A percentile compares a stretch with the other conserved stretches of the same genome.
Evolutionary conservation across 1,140 invertebrate genomes (phyloP).

Genomic region (Dinoponera quadriceps): DNA sequence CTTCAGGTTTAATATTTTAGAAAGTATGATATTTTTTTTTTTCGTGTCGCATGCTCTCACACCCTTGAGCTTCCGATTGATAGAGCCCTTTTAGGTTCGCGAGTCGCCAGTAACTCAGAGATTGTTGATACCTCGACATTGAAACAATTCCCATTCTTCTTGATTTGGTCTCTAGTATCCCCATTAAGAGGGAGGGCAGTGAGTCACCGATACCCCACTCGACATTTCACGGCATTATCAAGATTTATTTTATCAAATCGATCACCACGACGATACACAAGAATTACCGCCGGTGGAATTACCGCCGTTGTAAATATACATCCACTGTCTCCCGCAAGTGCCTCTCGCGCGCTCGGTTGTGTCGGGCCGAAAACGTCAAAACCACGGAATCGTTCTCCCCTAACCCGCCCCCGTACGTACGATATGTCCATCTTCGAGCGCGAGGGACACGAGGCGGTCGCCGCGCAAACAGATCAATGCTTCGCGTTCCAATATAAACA

Average conservation of each 20-base stretch:
- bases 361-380: constrained; percentile 17
- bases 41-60: not conserved
- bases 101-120: constrained; percentile 3
- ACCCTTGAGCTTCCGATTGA: not conserved
- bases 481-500: constrained; percentile 86
- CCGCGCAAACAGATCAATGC: constrained; percentile 86
- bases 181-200: constrained; percentile 46
- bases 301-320: not conserved
- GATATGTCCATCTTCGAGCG: constrained; percentile 74
- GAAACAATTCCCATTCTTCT: constrained; percentile 43
- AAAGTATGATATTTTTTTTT: not conserved
- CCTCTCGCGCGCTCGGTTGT: not conserved
- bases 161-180: constrained; percentile 39
- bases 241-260: constrained; percentile 46
- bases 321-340: not conserved
- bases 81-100: constrained; percentile 6
- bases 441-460: constrained; percentile 67
- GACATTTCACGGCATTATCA: constrained; percentile 27
- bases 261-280: constrained; percentile 5
- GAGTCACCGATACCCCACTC: constrained; percentile 36
- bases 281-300: not conserved
- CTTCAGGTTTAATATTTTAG: not conserved
- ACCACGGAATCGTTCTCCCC: not conserved
- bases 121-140: constrained; percentile 24
- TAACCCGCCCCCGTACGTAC: not conserved